Evolutionary conservation across 2,113 vertebrate species (phyloP).

Genomic region (Uria aalge): DNA sequence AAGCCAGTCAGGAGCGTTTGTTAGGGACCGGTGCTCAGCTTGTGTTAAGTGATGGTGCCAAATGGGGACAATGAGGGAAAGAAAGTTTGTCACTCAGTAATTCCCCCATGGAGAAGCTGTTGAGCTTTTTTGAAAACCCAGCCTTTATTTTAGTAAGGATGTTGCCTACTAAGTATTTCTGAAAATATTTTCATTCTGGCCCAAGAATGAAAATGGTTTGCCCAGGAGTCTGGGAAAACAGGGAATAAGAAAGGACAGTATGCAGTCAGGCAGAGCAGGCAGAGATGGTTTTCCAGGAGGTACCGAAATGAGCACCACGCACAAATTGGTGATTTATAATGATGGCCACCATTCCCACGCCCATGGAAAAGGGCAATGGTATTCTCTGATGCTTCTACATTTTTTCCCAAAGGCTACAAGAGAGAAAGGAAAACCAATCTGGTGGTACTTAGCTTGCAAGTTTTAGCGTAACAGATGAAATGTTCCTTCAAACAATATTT

Average conservation of each 20-base stretch:
- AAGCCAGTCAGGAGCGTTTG: not conserved
- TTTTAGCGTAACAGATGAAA: not conserved
- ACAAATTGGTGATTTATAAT: accelerated
- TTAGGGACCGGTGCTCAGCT: not conserved
- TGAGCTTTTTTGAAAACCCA: not conserved
- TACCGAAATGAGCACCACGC: not conserved
- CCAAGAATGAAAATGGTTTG: not conserved
- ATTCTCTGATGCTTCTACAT: not conserved
- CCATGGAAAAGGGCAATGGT: not conserved
- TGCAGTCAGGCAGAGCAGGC: not conserved
- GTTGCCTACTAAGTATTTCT: not conserved
- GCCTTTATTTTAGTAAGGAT: not conserved
- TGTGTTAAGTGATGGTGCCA: not conserved
- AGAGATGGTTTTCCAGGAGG: not conserved
- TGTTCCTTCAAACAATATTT: not conserved
- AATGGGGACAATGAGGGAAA: not conserved
- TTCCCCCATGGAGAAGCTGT: not conserved
- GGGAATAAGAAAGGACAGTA: not conserved
- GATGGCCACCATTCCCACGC: no score
- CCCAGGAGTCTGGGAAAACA: not conserved
- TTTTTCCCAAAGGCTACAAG: not conserved
- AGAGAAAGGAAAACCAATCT: not conserved
- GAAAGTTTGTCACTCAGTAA: not conserved
- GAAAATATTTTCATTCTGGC: not conserved
- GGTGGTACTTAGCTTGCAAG: not conserved